phyloP scores from a whole-genome alignment of 1,140 invertebrate genomes.

The Acyrthosiphon pisum region DNA sequence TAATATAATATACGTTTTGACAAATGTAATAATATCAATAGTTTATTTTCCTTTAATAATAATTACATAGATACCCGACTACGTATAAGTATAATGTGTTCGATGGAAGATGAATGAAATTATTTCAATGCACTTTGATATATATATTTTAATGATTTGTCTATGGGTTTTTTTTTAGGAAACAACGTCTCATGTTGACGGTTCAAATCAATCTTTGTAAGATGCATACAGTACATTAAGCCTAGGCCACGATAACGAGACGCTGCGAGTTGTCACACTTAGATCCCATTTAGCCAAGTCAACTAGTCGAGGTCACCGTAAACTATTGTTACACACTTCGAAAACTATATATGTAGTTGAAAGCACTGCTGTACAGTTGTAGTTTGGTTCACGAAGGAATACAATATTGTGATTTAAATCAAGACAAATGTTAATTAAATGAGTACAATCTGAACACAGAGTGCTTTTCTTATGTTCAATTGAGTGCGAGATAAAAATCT shows the following conservation, averaged over 20 bases:
- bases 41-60: background rate
- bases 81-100: background rate
- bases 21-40: background rate
- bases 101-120: rapidly evolving
- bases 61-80: too few species aligned
- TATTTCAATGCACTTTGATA: background rate
- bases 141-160: background rate
- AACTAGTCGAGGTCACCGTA: background rate
- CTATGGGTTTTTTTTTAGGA: background rate
- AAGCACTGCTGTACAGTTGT: too few species aligned
- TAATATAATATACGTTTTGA: background rate
- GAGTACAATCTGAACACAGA: background rate
- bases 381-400: background rate
- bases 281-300: background rate
- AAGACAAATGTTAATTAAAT: background rate
- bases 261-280: background rate
- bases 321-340: too few species aligned
- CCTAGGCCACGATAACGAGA: background rate
- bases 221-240: background rate
- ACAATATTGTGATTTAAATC: background rate
- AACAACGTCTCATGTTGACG: background rate
- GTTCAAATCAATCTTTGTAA: background rate
- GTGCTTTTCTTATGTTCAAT: background rate
- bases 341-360: too few species aligned
- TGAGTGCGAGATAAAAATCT: background rate